phyloP scores from a whole-genome alignment of 2,113 vertebrate species.

The Nerophis lumbriciformis region DNA sequence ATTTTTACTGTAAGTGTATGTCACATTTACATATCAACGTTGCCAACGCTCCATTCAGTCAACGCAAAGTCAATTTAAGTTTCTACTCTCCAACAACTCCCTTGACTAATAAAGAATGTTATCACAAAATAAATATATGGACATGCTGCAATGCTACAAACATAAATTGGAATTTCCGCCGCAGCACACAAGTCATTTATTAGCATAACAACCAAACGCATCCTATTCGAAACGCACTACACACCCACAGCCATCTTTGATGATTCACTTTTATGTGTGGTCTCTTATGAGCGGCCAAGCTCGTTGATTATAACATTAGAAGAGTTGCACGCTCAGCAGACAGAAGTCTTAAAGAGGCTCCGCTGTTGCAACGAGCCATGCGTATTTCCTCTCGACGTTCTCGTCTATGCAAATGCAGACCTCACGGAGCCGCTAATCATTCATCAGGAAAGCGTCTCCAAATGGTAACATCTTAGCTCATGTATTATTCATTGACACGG shows the following conservation, averaged over 20 bases:
- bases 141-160: constrained; percentile 36
- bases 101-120: constrained; percentile 64
- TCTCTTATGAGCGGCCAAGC: constrained; percentile 47
- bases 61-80: too few species aligned
- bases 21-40: too few species aligned
- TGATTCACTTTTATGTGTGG: constrained; percentile 43
- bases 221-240: constrained; percentile 40
- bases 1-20: too few species aligned
- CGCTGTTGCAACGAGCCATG: constrained; percentile 51
- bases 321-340: constrained; percentile 58
- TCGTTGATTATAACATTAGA: constrained; percentile 63
- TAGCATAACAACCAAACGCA: constrained; percentile 50
- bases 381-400: constrained; percentile 64
- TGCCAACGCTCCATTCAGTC: too few species aligned
- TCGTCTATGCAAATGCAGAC: constrained; percentile 76
- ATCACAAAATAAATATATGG: constrained; percentile 65
- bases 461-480: constrained; percentile 68
- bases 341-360: constrained; percentile 53
- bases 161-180: constrained; percentile 51
- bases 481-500: constrained; percentile 71
- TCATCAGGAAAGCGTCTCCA: constrained; percentile 71
- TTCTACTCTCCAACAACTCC: constrained; percentile 29
- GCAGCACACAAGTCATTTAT: constrained; percentile 51
- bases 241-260: constrained; percentile 29
- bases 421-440: constrained; percentile 69